A percentile compares a stretch with the other conserved stretches of the same genome.
Evolutionary conservation across 1,140 invertebrate species (phyloP).

Genomic region (Macrocentrus cingulum): DNA sequence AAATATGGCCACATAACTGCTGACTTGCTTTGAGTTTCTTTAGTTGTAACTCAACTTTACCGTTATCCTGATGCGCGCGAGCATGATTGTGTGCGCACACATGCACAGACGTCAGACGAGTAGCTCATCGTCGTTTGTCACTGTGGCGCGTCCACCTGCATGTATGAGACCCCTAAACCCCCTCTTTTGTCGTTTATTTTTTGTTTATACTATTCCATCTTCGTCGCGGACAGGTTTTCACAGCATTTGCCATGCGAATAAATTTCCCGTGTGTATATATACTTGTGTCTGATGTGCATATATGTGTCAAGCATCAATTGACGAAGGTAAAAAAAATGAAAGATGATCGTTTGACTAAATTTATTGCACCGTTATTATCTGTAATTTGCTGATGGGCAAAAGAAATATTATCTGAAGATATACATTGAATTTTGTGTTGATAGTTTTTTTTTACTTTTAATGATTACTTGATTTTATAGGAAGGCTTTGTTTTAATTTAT

Average conservation of each 20-base stretch:
- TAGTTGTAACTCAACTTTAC: constrained; percentile 5
- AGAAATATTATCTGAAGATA: too few relatives aligned
- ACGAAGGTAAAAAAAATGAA: constrained; percentile 8
- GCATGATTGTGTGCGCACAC: too few relatives aligned
- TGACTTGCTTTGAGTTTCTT: constrained; percentile 3
- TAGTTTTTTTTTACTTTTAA: not conserved
- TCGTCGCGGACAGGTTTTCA: constrained; percentile 35
- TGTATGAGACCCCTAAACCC: too few relatives aligned
- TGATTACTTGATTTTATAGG: constrained; percentile 1
- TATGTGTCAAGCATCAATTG: too few relatives aligned
- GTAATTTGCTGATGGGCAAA: constrained; percentile 8
- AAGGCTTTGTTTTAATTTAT: not conserved
- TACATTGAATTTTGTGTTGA: too few relatives aligned
- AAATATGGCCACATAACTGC: not conserved
- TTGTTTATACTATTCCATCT: too few relatives aligned
- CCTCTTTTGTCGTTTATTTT: constrained; percentile 1
- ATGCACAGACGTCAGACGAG: too few relatives aligned
- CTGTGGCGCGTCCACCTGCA: too few relatives aligned
- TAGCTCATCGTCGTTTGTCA: too few relatives aligned
- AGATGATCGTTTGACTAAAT: not conserved
- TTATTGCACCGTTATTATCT: constrained; percentile 13
- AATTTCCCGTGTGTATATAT: constrained; percentile 13
- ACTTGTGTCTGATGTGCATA: too few relatives aligned
- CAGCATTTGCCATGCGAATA: constrained; percentile 12
- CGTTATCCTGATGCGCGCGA: not conserved